Conservation (phyloP, 2,113 vertebrate genomes). For the Dermatemys mawii region DNA sequence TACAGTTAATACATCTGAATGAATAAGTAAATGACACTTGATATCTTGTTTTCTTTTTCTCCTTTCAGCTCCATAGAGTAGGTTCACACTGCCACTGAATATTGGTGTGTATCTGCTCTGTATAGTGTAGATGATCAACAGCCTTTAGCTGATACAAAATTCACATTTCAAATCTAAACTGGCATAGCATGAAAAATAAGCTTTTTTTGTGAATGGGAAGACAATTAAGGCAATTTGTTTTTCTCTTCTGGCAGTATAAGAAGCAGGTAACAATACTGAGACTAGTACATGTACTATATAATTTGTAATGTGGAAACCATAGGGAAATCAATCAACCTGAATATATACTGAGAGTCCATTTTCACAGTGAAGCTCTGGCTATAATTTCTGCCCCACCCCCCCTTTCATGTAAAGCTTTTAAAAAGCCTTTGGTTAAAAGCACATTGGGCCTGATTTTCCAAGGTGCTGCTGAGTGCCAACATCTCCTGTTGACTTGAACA, state of each 20-base stretch:
- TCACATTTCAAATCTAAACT: conserved; percentile 31
- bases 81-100: background rate
- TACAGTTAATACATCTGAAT: background rate
- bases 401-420: background rate
- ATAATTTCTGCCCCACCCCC: background rate
- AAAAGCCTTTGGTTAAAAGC: conserved; percentile 44
- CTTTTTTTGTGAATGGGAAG: background rate
- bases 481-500: conserved; percentile 24
- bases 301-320: background rate
- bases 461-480: background rate
- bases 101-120: background rate
- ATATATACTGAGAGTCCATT: conserved; percentile 19
- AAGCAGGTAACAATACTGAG: conserved; percentile 40
- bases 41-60: background rate
- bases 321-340: conserved; percentile 46
- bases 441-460: conserved; percentile 19
- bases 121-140: background rate
- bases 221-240: conserved; percentile 44
- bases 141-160: conserved; percentile 22
- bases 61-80: background rate
- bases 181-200: background rate
- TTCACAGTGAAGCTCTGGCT: conserved; percentile 22
- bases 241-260: conserved; percentile 41
- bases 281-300: background rate
- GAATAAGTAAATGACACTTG: conserved; percentile 41